Percentiles rank a stretch among this genome's conserved stretches.
phyloP scores from a whole-genome alignment of 2,888 invertebrate genomes.

The Merodon equestris region DNA sequence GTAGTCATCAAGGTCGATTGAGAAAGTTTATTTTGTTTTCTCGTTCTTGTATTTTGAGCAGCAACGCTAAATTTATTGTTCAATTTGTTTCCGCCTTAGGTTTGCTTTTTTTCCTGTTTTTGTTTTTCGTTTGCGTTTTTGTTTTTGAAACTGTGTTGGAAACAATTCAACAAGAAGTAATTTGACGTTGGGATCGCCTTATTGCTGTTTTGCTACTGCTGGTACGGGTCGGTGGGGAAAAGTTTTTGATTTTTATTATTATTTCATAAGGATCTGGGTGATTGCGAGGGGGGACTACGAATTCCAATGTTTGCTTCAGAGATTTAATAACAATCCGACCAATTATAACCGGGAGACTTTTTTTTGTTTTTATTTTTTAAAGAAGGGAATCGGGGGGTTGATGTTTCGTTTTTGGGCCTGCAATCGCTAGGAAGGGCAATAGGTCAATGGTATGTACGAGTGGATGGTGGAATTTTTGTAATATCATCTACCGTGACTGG shows the following conservation, averaged over 20 bases:
- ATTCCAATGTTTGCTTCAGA: slow-evolving; percentile 37
- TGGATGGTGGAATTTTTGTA: no score
- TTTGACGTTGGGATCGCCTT: slow-evolving; percentile 39
- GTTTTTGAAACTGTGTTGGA: slow-evolving; percentile 39
- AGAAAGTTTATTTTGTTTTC: slow-evolving; percentile 56
- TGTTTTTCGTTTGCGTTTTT: no score
- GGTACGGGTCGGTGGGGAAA: slow-evolving; percentile 12
- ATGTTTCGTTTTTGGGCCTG: no score
- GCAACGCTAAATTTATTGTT: slow-evolving; percentile 62
- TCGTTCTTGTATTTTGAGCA: slow-evolving; percentile 38
- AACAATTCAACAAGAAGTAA: slow-evolving; percentile 61
- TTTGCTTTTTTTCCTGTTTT: no score
- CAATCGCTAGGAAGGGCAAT: no score
- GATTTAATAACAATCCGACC: slow-evolving; percentile 57
- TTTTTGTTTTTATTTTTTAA: neutral
- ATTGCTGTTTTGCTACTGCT: slow-evolving; percentile 25
- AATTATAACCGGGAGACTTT: slow-evolving; percentile 53
- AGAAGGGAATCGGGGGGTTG: no score
- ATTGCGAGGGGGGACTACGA: slow-evolving; percentile 4
- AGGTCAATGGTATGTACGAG: no score
- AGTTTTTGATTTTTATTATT: slow-evolving; percentile 58
- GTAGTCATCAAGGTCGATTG: slow-evolving; percentile 64
- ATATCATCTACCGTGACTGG: no score
- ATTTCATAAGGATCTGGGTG: slow-evolving; percentile 17
- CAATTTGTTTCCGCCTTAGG: slow-evolving; percentile 63